phyloP scores from a whole-genome alignment of 2,888 invertebrate species.

The Eupithecia vulgata region DNA sequence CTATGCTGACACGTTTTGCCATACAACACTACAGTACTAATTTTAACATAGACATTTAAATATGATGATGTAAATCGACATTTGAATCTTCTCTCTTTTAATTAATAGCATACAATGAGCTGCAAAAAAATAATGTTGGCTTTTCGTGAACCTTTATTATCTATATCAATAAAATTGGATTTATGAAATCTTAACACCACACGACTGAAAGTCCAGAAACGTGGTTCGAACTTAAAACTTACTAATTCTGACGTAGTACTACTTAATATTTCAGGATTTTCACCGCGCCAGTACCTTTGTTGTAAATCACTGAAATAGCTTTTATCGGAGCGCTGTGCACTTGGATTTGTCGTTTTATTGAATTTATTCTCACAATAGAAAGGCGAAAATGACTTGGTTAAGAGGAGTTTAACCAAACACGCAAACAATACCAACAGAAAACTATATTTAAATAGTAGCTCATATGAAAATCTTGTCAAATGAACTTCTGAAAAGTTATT shows the following conservation, averaged over 20 bases:
- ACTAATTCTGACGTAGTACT: not conserved
- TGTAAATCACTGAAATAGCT: conserved; percentile 34
- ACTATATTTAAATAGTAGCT: not conserved
- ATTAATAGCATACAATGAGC: not conserved
- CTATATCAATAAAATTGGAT: not conserved
- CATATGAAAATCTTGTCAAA: no score
- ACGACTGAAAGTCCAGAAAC: not conserved
- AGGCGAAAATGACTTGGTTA: not conserved
- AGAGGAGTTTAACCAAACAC: not conserved
- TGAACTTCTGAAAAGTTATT: no score
- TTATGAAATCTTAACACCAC: conserved; percentile 1
- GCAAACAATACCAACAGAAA: not conserved
- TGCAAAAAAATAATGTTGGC: not conserved
- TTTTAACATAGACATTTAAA: not conserved
- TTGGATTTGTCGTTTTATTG: conserved; percentile 24
- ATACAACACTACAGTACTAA: not conserved
- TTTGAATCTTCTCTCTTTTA: not conserved
- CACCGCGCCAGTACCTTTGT: conserved; percentile 1
- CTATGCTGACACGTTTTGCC: not conserved
- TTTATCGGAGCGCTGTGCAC: conserved; percentile 22
- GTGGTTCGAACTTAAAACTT: not conserved
- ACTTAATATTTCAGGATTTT: conserved; percentile 14
- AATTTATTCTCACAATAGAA: conserved; percentile 10
- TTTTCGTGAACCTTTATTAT: not conserved
- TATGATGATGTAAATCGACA: not conserved